phyloP scores from a whole-genome alignment of 2,797 vertebrate genomes.

The Miichthys miiuy region DNA sequence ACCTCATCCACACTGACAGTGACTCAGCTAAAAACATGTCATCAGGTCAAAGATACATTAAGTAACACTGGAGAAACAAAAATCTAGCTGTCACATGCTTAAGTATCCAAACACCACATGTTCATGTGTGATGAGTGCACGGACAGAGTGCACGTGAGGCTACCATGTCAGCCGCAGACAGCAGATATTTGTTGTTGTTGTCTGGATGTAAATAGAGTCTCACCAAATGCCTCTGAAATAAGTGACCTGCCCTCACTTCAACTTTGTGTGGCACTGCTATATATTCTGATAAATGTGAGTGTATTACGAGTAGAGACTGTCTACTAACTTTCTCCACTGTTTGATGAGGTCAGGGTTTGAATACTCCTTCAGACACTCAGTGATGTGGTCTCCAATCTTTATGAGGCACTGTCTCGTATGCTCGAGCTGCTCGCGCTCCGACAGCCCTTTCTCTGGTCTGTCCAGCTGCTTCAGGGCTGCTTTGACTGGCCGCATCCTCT shows the following conservation, averaged over 20 bases:
- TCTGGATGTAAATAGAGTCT: too few relatives aligned
- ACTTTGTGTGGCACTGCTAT: not conserved
- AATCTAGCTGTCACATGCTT: too few relatives aligned
- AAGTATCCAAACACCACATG: too few relatives aligned
- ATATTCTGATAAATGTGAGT: too few relatives aligned
- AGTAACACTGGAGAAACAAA: too few relatives aligned
- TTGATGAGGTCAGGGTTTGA: constrained; percentile 97
- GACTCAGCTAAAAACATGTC: too few relatives aligned
- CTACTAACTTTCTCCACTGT: constrained; percentile 97
- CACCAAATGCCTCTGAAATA: too few relatives aligned
- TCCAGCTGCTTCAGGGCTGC: constrained; percentile 98
- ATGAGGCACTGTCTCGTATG: constrained; percentile 98
- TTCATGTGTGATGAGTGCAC: too few relatives aligned
- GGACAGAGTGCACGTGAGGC: too few relatives aligned
- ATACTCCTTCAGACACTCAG: constrained; percentile 97
- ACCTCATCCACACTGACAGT: not conserved
- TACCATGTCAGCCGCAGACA: too few relatives aligned
- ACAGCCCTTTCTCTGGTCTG: constrained; percentile 97
- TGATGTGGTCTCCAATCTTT: constrained; percentile 99
- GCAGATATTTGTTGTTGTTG: too few relatives aligned
- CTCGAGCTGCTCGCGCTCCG: constrained; percentile 97
- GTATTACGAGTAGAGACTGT: not conserved
- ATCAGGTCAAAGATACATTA: not conserved
- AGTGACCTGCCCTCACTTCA: not conserved
- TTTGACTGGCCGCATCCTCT: constrained; percentile 98